These are phyloP conservation scores for Cryptosula pallasiana DNA, from an alignment of 2,888 invertebrate genomes.

Conservation along the genomic window DNA sequence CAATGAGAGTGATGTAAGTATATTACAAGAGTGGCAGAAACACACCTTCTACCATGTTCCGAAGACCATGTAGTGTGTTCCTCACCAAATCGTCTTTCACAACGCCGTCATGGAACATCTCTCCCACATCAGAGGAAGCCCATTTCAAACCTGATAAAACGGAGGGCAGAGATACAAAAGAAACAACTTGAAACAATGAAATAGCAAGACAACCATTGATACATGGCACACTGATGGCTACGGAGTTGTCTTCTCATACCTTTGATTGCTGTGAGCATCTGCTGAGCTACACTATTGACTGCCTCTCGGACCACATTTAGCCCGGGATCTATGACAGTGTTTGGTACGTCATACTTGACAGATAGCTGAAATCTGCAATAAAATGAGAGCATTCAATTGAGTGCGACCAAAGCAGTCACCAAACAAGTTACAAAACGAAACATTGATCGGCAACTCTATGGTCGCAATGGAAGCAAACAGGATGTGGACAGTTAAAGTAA, in stretches of 20 bases:
- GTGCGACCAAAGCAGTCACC: too few species aligned
- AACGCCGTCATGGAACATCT: slow-evolving; percentile 38
- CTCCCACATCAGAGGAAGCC: slow-evolving; percentile 36
- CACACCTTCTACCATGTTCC: slow-evolving; percentile 22
- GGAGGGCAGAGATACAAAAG: background rate
- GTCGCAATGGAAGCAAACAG: too few species aligned
- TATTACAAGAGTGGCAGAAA: too few species aligned
- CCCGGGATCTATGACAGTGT: slow-evolving; percentile 47
- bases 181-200: background rate
- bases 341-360: slow-evolving; percentile 50
- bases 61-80: slow-evolving; percentile 30
- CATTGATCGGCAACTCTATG: too few species aligned
- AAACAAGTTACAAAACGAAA: too few species aligned
- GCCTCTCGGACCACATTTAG: slow-evolving; percentile 44
- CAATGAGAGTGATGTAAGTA: too few species aligned
- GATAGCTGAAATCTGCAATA: slow-evolving; percentile 45
- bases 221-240: too few species aligned
- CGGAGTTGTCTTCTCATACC: too few species aligned
- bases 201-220: background rate
- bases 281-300: slow-evolving; percentile 39
- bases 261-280: slow-evolving; percentile 40
- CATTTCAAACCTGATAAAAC: slow-evolving; percentile 40
- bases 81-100: slow-evolving; percentile 38
- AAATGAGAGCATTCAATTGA: too few species aligned
- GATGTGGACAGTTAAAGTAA: too few species aligned